Evolutionary conservation across 2,797 vertebrate genomes (phyloP).

Genomic region (Diplodus puntazzo): DNA sequence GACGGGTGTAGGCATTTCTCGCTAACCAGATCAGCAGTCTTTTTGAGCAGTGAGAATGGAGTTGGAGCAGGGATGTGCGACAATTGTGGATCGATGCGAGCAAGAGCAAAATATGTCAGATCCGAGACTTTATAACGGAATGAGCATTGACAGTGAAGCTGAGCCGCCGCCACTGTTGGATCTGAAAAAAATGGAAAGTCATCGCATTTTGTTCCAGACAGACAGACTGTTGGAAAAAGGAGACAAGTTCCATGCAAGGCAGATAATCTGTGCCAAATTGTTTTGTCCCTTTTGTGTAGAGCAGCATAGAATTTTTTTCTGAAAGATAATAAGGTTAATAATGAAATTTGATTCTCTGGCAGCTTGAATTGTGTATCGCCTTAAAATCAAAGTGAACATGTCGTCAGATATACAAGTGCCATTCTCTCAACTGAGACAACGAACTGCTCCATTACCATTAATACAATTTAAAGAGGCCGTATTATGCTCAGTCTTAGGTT

Average conservation of each 20-base stretch:
- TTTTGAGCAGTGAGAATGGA: conserved; percentile 58
- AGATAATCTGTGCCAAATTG: conserved; percentile 23
- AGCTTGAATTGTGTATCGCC: conserved; percentile 7
- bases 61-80: conserved; percentile 45
- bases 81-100: conserved; percentile 64
- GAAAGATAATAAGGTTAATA: conserved; percentile 12
- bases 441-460: conserved; percentile 9
- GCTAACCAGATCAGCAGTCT: conserved; percentile 69
- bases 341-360: conserved; percentile 17
- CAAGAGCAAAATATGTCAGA: conserved; percentile 65
- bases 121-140: conserved; percentile 66
- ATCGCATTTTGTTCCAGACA: conserved; percentile 43
- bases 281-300: not conserved
- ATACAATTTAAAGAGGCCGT: not conserved
- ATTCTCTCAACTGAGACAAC: conserved; percentile 5
- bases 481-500: too few relatives aligned
- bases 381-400: conserved; percentile 1
- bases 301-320: conserved; percentile 9
- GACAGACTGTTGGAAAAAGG: conserved; percentile 29
- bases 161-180: conserved; percentile 43
- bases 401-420: not conserved
- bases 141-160: conserved; percentile 65
- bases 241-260: conserved; percentile 11
- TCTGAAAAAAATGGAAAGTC: conserved; percentile 54
- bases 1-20: conserved; percentile 33